Evolutionary conservation across 2,888 invertebrate genomes (phyloP), one percentile per base, ranked within the genome.

Genomic region (Phragmatobia fuliginosa): DNA sequence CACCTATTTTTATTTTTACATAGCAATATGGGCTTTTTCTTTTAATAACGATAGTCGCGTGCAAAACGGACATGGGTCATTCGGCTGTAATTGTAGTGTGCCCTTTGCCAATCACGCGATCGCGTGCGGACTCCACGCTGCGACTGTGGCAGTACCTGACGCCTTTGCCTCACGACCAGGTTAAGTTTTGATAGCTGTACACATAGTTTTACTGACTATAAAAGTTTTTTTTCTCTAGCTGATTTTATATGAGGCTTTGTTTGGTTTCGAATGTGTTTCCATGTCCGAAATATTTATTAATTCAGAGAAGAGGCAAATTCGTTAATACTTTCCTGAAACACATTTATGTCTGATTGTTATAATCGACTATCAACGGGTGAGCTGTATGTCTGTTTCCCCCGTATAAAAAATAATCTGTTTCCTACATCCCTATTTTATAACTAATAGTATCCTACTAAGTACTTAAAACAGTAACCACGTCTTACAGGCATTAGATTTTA

Each of bases 51-150:
- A 83, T 85, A 87, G 88, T 93, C 85, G 92, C 93, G 92, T 92
- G 93, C 83, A 78, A 84, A 88, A 86, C 86, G 85, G 89, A 86
- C 87, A 83, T 85, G 87, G 91, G 90, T 89, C 90, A 88, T 89
- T 91, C 86, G 81, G 85, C 83, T 88, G 86, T 91, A 92, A 92
- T 90, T 91, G 89, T 89, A 87, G 88, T 86, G 88, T 86, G 89
- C 88, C 90, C 89, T 89, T 89, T 88, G 79, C 78, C 73, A 76
- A 83, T 80, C 93, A 94, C 92, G 93, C 93, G 88, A 94, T 93
- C 88, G 93, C 93, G 91, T 93, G 93, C 72, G 49, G 33, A 36
- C 36, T 56, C 66, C 63, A 32, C 63, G 73, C 62, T 41, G 59
- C 52, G 68, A 69, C 68, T 62, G 68, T 65, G 68, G 70, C 61